phyloP scores from a whole-genome alignment of 1,140 invertebrate genomes.

The Belonocnema kinseyi region DNA sequence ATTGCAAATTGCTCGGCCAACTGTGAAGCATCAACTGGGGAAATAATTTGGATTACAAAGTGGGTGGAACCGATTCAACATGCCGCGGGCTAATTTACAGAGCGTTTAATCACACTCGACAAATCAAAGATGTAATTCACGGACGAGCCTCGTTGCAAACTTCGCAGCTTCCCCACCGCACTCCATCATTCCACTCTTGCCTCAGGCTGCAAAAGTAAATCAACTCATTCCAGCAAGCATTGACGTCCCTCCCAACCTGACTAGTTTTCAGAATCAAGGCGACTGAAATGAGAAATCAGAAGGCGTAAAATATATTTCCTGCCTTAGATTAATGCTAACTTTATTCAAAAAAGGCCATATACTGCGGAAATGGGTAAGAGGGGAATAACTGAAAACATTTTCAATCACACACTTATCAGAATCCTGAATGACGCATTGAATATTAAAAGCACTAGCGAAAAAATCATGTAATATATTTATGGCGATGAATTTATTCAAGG shows the following conservation, averaged over 20 bases:
- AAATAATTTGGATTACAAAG: constrained; percentile 35
- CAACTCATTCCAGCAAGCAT: constrained; percentile 36
- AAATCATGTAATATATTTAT: background rate
- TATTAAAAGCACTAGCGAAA: too few species aligned
- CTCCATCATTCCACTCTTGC: constrained; percentile 31
- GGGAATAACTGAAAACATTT: background rate
- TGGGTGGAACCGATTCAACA: constrained; percentile 31
- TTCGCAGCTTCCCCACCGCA: constrained; percentile 32
- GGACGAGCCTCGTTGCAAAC: constrained; percentile 43
- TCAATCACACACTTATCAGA: background rate
- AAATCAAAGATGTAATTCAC: constrained; percentile 51
- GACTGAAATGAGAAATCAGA: constrained; percentile 20
- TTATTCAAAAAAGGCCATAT: background rate
- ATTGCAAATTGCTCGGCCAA: background rate
- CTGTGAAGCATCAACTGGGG: constrained; percentile 12
- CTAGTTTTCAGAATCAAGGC: constrained; percentile 22
- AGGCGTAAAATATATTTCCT: constrained; percentile 29
- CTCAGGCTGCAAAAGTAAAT: constrained; percentile 47
- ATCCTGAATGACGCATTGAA: too few species aligned
- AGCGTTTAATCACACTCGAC: constrained; percentile 50
- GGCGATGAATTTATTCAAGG: background rate
- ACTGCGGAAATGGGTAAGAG: background rate
- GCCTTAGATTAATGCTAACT: constrained; percentile 10
- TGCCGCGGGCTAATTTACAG: constrained; percentile 40
- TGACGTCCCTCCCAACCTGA: constrained; percentile 4